Conservation (phyloP, 1,140 invertebrate species). For the Solen grandis region DNA sequence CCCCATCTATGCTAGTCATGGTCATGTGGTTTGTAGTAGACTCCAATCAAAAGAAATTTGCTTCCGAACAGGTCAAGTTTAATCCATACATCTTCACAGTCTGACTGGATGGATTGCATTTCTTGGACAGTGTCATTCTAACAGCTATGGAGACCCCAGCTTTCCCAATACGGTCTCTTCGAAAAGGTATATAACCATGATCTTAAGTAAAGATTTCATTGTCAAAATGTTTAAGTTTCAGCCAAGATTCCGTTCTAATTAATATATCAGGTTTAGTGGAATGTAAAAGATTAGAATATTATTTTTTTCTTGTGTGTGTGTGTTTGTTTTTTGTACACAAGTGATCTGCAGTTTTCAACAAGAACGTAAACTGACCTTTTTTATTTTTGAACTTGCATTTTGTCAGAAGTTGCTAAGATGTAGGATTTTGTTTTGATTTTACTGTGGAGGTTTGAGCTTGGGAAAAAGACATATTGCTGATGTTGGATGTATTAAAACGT, state of each 20-base stretch:
- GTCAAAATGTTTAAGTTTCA: slow-evolving; percentile 36
- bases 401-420: background rate
- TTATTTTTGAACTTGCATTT: no score
- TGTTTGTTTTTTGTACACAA: slow-evolving; percentile 1
- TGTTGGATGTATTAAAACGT: background rate
- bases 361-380: background rate
- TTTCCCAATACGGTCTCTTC: slow-evolving; percentile 5
- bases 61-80: slow-evolving; percentile 2
- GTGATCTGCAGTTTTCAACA: background rate
- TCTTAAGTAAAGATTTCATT: slow-evolving; percentile 21
- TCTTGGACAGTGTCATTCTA: slow-evolving; percentile 8
- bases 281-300: background rate
- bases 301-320: no score
- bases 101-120: slow-evolving; percentile 29
- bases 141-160: slow-evolving; percentile 7
- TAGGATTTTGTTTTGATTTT: background rate
- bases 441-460: background rate
- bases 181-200: slow-evolving; percentile 10
- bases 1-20: no score
- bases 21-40: slow-evolving; percentile 9
- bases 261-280: slow-evolving; percentile 12
- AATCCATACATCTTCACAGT: slow-evolving; percentile 29
- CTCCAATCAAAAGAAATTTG: slow-evolving; percentile 10
- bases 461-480: background rate
- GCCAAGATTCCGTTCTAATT: slow-evolving; percentile 4